A percentile compares a stretch with the other conserved stretches of the same genome.
phyloP scores from a whole-genome alignment of 1,140 invertebrate genomes.

The Magallana angulata region DNA sequence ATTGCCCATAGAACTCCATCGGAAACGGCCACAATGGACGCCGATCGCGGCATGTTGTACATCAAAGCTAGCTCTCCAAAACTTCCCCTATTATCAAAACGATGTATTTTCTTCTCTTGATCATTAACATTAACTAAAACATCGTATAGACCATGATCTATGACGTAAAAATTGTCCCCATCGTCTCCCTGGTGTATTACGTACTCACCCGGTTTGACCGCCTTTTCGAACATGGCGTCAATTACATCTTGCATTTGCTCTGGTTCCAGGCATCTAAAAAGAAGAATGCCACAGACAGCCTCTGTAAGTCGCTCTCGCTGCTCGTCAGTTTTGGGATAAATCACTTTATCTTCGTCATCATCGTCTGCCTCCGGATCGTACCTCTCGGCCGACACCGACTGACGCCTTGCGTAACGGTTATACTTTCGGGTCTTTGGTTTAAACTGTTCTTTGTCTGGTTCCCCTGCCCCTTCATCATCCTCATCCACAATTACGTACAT shows the following conservation, averaged over 20 bases:
- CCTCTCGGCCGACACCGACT: constrained; percentile 86
- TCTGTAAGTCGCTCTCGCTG: constrained; percentile 93
- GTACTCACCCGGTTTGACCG: constrained; percentile 86
- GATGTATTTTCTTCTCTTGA: constrained; percentile 72
- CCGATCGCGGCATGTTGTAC: constrained; percentile 98
- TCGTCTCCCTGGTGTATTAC: constrained; percentile 98
- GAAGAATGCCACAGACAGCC: constrained; percentile 94
- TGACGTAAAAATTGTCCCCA: constrained; percentile 81
- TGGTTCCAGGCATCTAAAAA: constrained; percentile 92
- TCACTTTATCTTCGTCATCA: constrained; percentile 85
- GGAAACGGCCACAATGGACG: constrained; percentile 85
- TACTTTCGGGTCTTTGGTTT: constrained; percentile 69
- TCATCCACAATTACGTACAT: constrained; percentile 79
- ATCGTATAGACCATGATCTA: constrained; percentile 87
- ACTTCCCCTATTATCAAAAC: constrained; percentile 79
- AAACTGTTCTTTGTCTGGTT: constrained; percentile 74
- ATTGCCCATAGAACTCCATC: constrained; percentile 79
- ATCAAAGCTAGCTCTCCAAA: constrained; percentile 97
- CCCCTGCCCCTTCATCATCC: constrained; percentile 71
- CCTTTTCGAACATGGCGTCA: constrained; percentile 98
- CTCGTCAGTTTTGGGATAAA: constrained; percentile 82
- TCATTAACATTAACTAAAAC: constrained; percentile 67
- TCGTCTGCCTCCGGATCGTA: constrained; percentile 94
- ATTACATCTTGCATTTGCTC: constrained; percentile 91
- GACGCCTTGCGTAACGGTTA: constrained; percentile 72